A percentile compares a stretch with the other conserved stretches of the same genome.
These are phyloP conservation scores for Calliopsis andreniformis DNA, from an alignment of 1,140 invertebrate genomes.

Conservation along the genomic window DNA sequence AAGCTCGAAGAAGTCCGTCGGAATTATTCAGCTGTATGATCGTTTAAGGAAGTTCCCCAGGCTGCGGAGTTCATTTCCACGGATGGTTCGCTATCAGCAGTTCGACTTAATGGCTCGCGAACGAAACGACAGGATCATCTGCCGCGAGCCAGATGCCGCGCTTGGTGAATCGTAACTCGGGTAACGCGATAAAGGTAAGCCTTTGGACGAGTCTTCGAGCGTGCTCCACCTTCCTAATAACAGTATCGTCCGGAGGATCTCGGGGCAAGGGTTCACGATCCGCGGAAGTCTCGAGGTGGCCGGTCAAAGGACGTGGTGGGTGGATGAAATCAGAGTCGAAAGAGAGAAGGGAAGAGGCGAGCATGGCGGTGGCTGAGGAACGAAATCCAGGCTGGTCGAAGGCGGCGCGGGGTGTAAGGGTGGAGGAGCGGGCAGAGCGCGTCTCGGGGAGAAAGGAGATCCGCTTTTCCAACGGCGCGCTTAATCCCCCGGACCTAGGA, in stretches of 20 bases:
- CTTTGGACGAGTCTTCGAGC: no score
- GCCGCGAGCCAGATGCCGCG: no score
- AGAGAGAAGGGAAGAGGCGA: constrained; percentile 45
- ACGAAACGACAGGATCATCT: constrained; percentile 11
- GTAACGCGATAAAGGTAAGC: neutral
- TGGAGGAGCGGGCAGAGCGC: neutral
- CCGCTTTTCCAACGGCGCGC: constrained; percentile 47
- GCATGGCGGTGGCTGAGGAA: neutral
- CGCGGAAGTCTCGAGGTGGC: constrained; percentile 23
- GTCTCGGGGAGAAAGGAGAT: constrained; percentile 42
- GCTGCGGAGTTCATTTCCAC: constrained; percentile 11
- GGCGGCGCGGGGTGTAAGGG: no score
- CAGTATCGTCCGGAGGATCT: constrained; percentile 8
- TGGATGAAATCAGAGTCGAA: constrained; percentile 63
- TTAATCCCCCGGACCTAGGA: constrained; percentile 61
- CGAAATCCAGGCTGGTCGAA: neutral
- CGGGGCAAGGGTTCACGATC: neutral
- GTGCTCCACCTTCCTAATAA: no score
- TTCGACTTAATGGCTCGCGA: neutral
- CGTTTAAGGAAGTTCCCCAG: constrained; percentile 28
- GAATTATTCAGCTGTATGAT: constrained; percentile 44
- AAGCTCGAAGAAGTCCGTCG: neutral
- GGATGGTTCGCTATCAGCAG: neutral
- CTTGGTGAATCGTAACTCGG: neutral
- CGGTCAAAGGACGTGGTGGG: constrained; percentile 34